These are phyloP conservation scores for Lasioglossum leucozonium DNA, from an alignment of 2,888 invertebrate species.

Conservation along the genomic window DNA sequence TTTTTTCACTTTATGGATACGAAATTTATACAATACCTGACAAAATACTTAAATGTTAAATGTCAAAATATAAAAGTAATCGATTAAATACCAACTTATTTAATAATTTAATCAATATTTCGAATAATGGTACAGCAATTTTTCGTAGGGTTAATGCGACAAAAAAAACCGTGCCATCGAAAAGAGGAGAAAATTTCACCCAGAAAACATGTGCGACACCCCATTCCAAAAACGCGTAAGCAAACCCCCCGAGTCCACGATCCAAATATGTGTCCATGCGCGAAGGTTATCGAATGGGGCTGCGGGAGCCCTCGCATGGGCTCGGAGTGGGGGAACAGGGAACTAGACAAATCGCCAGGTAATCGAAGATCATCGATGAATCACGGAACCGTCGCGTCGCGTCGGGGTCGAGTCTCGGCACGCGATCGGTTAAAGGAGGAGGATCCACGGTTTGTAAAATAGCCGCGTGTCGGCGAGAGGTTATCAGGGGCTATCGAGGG, in stretches of 20 bases:
- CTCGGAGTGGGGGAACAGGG: not conserved
- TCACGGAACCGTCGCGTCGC: slow-evolving; percentile 34
- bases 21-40: too few relatives aligned
- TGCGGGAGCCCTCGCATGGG: not conserved
- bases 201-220: not conserved
- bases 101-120: too few relatives aligned
- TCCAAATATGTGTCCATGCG: too few relatives aligned
- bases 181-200: not conserved
- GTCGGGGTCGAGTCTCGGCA: slow-evolving; percentile 25
- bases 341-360: slow-evolving; percentile 49
- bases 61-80: too few relatives aligned
- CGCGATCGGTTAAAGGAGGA: slow-evolving; percentile 58
- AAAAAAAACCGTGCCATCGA: not conserved
- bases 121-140: too few relatives aligned
- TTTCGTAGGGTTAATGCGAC: too few relatives aligned
- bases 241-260: not conserved
- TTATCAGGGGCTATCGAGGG: slow-evolving; percentile 71
- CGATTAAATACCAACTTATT: too few relatives aligned
- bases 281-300: not conserved
- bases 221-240: not conserved
- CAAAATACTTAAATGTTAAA: too few relatives aligned
- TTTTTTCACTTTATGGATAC: too few relatives aligned
- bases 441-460: slow-evolving; percentile 53
- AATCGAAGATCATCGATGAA: slow-evolving; percentile 44
- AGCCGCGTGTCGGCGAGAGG: slow-evolving; percentile 51